phyloP scores from a whole-genome alignment of 2,888 invertebrate species.

The Hydrotaea diabolus region DNA sequence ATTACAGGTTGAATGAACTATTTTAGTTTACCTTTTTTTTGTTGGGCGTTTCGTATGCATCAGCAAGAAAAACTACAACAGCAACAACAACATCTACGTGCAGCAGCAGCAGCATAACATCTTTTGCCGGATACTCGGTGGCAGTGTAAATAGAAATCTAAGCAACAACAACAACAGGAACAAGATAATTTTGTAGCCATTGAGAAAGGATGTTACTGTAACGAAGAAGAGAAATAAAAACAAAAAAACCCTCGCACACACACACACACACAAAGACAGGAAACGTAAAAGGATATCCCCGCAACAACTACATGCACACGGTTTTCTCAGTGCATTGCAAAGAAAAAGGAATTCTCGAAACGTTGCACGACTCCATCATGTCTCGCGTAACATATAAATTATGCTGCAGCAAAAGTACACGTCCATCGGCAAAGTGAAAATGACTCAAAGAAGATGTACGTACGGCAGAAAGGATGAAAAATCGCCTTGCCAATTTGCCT shows the following conservation, averaged over 20 bases:
- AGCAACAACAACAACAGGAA: slow-evolving; percentile 21
- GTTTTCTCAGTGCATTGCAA: neutral
- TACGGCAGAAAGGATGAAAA: neutral
- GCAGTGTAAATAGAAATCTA: slow-evolving; percentile 37
- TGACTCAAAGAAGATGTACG: slow-evolving; percentile 19
- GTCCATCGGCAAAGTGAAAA: slow-evolving; percentile 32
- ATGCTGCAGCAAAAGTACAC: slow-evolving; percentile 54
- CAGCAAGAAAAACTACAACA: slow-evolving; percentile 7
- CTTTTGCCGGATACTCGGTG: slow-evolving; percentile 25
- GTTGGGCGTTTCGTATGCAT: slow-evolving; percentile 23
- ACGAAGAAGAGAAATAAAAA: slow-evolving; percentile 10
- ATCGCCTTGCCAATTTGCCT: neutral
- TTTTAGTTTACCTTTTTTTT: slow-evolving; percentile 46
- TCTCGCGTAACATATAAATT: slow-evolving; percentile 68
- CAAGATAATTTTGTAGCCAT: slow-evolving; percentile 13
- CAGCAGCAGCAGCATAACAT: neutral
- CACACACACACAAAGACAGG: slow-evolving; percentile 10
- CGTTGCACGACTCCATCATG: slow-evolving; percentile 59
- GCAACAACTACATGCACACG: slow-evolving; percentile 11
- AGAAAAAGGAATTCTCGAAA: neutral
- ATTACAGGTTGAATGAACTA: slow-evolving; percentile 57
- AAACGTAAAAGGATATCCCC: slow-evolving; percentile 23
- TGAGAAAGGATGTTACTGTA: slow-evolving; percentile 48
- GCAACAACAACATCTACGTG: slow-evolving; percentile 10
- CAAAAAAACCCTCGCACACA: slow-evolving; percentile 10